A percentile compares a stretch with the other conserved stretches of the same genome.
Evolutionary conservation across 2,888 invertebrate genomes (phyloP).

Genomic region (Acronicta aceris): DNA sequence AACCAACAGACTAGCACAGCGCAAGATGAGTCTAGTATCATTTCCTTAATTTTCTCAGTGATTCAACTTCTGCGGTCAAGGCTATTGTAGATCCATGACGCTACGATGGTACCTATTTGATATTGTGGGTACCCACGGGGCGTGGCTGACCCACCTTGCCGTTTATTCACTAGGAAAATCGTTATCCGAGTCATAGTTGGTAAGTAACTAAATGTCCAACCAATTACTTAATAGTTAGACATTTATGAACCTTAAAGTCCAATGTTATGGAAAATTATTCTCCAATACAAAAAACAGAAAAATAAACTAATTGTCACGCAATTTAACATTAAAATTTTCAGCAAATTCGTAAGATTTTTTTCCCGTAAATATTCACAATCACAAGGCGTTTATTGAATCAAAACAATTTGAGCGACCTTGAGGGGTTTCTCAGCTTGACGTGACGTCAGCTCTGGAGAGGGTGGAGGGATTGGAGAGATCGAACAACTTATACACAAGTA

Average conservation of each 20-base stretch:
- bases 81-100: conserved; percentile 65
- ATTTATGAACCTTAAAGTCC: conserved; percentile 8
- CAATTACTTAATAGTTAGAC: conserved; percentile 24
- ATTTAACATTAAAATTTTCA: conserved; percentile 22
- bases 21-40: conserved; percentile 21
- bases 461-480: conserved; percentile 42
- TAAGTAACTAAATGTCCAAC: conserved; percentile 28
- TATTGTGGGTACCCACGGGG: conserved; percentile 60
- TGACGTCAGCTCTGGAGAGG: conserved; percentile 56
- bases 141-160: conserved; percentile 72
- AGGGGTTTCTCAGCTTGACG: conserved; percentile 44
- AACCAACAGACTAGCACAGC: conserved; percentile 4
- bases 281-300: too few species aligned
- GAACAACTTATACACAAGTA: conserved; percentile 46
- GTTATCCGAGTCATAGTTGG: conserved; percentile 57
- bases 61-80: conserved; percentile 66
- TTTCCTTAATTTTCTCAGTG: conserved; percentile 51
- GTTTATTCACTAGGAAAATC: conserved; percentile 62
- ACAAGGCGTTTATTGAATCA: conserved; percentile 44
- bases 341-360: conserved; percentile 22
- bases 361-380: conserved; percentile 30
- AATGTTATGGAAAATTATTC: conserved; percentile 11
- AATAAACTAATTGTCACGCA: conserved; percentile 2
- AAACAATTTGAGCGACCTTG: conserved; percentile 56
- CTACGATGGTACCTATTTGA: conserved; percentile 57